Percentiles rank a stretch among this genome's conserved stretches.
These are phyloP conservation scores for Synchiropus splendidus DNA, from an alignment of 2,113 vertebrate genomes.

Conservation along the genomic window DNA sequence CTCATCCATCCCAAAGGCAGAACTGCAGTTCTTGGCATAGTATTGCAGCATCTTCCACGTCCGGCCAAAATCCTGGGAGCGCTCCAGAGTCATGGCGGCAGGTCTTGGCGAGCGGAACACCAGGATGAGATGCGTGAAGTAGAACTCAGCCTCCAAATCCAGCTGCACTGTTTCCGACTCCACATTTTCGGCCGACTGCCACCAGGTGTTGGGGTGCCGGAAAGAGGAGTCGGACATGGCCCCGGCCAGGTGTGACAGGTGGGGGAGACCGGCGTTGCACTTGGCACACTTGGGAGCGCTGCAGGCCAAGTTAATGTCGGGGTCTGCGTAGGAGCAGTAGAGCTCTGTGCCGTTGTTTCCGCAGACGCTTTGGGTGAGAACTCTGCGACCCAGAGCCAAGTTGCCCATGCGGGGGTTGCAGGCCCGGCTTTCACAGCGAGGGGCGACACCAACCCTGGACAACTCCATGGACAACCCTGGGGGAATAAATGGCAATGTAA, in stretches of 20 bases:
- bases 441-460: constrained; percentile 51
- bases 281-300: constrained; percentile 63
- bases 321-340: constrained; percentile 72
- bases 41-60: constrained; percentile 87
- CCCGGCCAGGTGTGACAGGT: constrained; percentile 72
- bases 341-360: constrained; percentile 70
- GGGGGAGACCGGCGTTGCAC: constrained; percentile 69
- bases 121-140: constrained; percentile 91
- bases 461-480: constrained; percentile 51
- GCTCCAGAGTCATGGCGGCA: constrained; percentile 85
- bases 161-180: constrained; percentile 77
- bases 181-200: constrained; percentile 79
- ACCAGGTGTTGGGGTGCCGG: constrained; percentile 87
- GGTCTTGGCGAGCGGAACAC: constrained; percentile 91
- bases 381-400: constrained; percentile 75
- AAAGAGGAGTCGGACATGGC: constrained; percentile 95
- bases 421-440: constrained; percentile 76
- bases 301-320: constrained; percentile 54
- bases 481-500: constrained; percentile 6
- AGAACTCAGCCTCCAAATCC: constrained; percentile 87
- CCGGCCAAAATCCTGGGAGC: constrained; percentile 86
- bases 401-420: constrained; percentile 96
- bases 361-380: constrained; percentile 79
- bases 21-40: constrained; percentile 82
- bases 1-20: constrained; percentile 75